These are phyloP conservation scores for Rotaria socialis DNA, from an alignment of 2,888 invertebrate genomes.

Conservation along the genomic window DNA sequence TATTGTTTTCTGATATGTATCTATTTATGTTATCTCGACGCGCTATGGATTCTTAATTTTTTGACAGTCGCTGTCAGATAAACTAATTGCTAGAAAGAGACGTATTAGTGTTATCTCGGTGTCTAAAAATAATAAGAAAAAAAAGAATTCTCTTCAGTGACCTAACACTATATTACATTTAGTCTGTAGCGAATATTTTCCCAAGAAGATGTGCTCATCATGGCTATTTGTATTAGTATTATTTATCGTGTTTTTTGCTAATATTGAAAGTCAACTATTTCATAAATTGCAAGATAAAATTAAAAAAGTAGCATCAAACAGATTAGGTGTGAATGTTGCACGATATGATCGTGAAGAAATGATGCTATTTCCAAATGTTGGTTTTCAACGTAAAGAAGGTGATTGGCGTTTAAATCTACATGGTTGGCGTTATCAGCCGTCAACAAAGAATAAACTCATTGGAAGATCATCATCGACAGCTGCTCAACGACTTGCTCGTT, in stretches of 20 bases:
- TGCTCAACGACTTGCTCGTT: slow-evolving; percentile 22
- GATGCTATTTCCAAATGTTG: slow-evolving; percentile 31
- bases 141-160: neutral
- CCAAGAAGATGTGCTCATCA: neutral
- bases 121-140: neutral
- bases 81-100: neutral
- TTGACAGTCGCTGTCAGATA: neutral
- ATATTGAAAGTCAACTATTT: slow-evolving; percentile 4
- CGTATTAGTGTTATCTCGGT: neutral
- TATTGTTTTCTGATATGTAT: neutral
- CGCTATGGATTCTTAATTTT: neutral
- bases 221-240: neutral
- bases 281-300: slow-evolving; percentile 31
- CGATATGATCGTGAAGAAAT: slow-evolving; percentile 4
- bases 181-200: neutral
- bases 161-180: neutral
- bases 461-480: neutral
- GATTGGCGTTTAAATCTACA: slow-evolving; percentile 37
- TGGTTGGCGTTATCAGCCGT: slow-evolving; percentile 12
- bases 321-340: neutral
- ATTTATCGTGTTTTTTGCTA: neutral
- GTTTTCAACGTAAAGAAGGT: slow-evolving; percentile 27
- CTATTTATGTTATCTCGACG: neutral
- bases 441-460: neutral
- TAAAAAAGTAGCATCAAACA: neutral